Evolutionary conservation across 2,113 vertebrate genomes (phyloP), one percentile per base, ranked within the genome.

Genomic region (Mesoclemmys tuberculata): DNA sequence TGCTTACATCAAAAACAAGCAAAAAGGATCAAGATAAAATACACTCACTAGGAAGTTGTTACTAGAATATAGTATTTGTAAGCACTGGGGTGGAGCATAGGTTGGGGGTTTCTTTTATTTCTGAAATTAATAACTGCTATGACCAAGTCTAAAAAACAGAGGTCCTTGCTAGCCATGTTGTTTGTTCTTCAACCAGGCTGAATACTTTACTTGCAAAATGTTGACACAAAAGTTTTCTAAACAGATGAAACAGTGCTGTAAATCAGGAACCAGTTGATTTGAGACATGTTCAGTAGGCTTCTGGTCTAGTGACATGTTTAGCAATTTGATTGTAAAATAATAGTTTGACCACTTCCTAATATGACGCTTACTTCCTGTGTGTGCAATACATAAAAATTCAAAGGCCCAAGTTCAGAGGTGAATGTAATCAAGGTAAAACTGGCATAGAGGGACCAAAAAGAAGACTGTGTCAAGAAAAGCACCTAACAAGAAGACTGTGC

Each of bases 271-370:
- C 82, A 0, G 56, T 14, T 38, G 12, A 51, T 0, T 0, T 51
- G 51, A 93, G 88, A 52, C 31, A 87, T 78, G 55, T 87, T 88
- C 82, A 58, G 85, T 13, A 11, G 41, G 80, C 88, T 85, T 51
- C 84, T 93, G 19, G 26, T 79, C 61, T 2, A 75, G 35, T 75
- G 35, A 31, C 5, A 48, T 22, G 12, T 94, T 97, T 92, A 93
- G 96, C 93, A 97, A 97, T 44, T 61, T 85, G 81, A 89, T 94
- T 91, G 89, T 94, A 77, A 88, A 68, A 89, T 24, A 0, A 0
- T 2, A 6, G 49, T 92, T 27, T 68, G 83, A 82, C 49, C 29
- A 1, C 61, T 91, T 96, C 85, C 92, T 2, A 0, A 82, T 82
- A 80, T 44, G 11, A 74, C 88, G 90, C 79, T 91, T 0, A 2